Base-by-base conservation (phyloP, 2,113 vertebrate genomes). In the Argyrosomus japonicus region DNA sequence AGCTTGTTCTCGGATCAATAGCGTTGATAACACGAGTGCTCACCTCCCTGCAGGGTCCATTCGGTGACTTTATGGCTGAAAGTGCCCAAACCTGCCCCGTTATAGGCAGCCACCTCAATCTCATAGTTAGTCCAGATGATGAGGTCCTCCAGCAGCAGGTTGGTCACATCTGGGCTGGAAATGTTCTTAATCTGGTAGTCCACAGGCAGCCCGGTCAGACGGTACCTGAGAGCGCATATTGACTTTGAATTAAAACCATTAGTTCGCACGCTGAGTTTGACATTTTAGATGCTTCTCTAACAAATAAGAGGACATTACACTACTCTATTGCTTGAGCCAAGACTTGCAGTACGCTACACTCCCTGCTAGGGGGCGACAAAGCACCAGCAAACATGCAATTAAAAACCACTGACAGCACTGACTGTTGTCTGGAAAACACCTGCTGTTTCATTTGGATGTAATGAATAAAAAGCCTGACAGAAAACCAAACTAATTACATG, bases 121-220 rank as follows among this genome's bases (percentile, higher is more conserved):
- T 99, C 98, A 0, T 99, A 99, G 93, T 99, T 99, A 82, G 98
- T 99, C 98, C 98, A 99, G 89, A 99, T 99, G 94, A 99, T 99
- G 90, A 99, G 97, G 60, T 99, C 98, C 78, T 99, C 98, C 87
- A 99, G 95, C 2, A 99, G 94, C 68, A 99, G 94, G 85, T 97
- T 99, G 87, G 96, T 99, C 79, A 97, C 95, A 0, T 99, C 97
- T 0, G 97, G 96, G 0, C 96, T 98, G 7, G 96, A 97, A 88
- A 99, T 98, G 92, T 99, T 99, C 89, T 97, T 99, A 87, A 97
- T 97, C 91, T 99, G 98, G 90, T 98, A 98, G 56, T 97, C 98
- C 10, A 99, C 98, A 0, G 98, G 98, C 68, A 99, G 91, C 67
- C 98, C 98, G 0, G 98, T 97, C 88, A 99, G 96, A 84, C 98